Base-by-base conservation (phyloP, 2,113 vertebrate genomes). In the Neomonachus schauinslandi region DNA sequence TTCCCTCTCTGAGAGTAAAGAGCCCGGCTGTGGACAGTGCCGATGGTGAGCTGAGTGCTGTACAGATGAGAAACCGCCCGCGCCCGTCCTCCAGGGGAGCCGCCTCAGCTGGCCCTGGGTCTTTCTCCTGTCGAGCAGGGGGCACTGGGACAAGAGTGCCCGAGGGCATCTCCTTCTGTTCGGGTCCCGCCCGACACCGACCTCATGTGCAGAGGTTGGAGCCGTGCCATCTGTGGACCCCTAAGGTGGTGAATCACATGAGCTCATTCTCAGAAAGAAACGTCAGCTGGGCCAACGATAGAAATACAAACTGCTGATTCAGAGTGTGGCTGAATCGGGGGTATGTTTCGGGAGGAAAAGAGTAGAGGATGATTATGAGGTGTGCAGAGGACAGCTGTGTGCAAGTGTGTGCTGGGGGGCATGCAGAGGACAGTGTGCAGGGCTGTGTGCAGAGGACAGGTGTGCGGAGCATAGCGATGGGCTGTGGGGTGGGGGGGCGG, bases 381-480 rank as follows among this genome's bases (percentile, higher is more conserved):
- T 6, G 33, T 87, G 49, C 16, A 10, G 9, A 11, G 14, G 16
- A 18, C 8, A 51, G 49, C 18, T 80, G 65, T 22, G 63, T 85
- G 39, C 42, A 46, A 13, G 4, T 57, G 8, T 42, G 36, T n/a
- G 24, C 6, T 16, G 15, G 4, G 28, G 39, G 1, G 39, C 6
- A 7, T 86, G 49, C 69, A 7, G 46, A 26, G 42, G 12, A n/a
- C 46, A 5, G 16, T 42, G 21, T 24, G 19, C 24, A 9, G 72
- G 5, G 5, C 3, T 5, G 12, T 19, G 33, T 51, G 31, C 12
- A 46, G 69, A 33, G 51, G 46, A n/a, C 31, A 21, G 28, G 5
- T 21, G 59, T 31, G 33, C 1, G 1, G 31, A 15, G 12, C 24
- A 2, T 2, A 16, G 16, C 2, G 16, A 46, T 22, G 24, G 18